Conservation (phyloP, 2,888 invertebrate species). For the Panorpa germanica region DNA sequence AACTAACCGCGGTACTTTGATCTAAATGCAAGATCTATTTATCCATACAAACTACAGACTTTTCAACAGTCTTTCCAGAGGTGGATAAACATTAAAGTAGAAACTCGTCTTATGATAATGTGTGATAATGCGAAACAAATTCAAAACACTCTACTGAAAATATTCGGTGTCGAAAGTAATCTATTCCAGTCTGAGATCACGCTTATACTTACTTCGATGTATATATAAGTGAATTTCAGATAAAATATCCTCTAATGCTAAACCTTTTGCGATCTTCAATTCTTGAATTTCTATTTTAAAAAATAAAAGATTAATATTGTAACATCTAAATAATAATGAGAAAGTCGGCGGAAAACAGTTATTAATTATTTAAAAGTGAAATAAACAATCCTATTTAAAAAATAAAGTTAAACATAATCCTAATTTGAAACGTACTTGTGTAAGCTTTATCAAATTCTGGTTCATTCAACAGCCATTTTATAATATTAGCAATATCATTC, state of each 20-base stretch:
- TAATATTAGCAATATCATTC: slow-evolving; percentile 70
- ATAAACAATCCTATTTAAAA: slow-evolving; percentile 3
- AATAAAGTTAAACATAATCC: too few species aligned
- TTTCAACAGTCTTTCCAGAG: too few species aligned
- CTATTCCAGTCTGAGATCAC: slow-evolving; percentile 5
- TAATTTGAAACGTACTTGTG: slow-evolving; percentile 67
- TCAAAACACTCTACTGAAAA: too few species aligned
- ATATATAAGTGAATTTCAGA: slow-evolving; percentile 78
- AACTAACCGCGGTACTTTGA: too few species aligned
- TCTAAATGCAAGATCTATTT: too few species aligned
- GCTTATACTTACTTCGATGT: slow-evolving; percentile 56
- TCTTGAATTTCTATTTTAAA: slow-evolving; percentile 46
- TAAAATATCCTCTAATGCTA: slow-evolving; percentile 84
- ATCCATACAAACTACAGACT: too few species aligned
- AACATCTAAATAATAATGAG: slow-evolving; percentile 4
- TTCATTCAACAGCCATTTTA: slow-evolving; percentile 72
- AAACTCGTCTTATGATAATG: too few species aligned
- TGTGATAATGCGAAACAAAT: too few species aligned
- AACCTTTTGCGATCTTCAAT: slow-evolving; percentile 73
- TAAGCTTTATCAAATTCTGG: slow-evolving; percentile 56
- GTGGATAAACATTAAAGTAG: too few species aligned
- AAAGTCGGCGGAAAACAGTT: slow-evolving; percentile 18
- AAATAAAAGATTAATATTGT: slow-evolving; percentile 10
- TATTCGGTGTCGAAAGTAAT: slow-evolving; percentile 3
- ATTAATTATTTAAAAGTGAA: neutral